Conservation (phyloP, 1,140 invertebrate species). For the Drosophila suzukii region DNA sequence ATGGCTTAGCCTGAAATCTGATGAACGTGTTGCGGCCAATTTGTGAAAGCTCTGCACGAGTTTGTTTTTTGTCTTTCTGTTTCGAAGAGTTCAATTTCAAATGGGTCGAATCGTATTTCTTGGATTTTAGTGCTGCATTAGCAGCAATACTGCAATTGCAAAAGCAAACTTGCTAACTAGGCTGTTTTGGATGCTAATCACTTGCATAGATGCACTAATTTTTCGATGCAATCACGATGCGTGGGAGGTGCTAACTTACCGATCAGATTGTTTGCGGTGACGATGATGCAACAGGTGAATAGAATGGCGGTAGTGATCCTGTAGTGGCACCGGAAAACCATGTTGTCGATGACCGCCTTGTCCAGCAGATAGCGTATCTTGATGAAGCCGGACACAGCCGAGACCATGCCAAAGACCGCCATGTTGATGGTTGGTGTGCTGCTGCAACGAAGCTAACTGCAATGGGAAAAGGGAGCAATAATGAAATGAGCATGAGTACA, state of each 20-base stretch:
- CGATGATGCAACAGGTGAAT: slow-evolving; percentile 94
- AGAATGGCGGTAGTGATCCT: slow-evolving; percentile 94
- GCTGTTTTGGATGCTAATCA: slow-evolving; percentile 39
- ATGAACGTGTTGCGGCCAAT: slow-evolving; percentile 52
- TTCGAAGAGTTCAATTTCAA: slow-evolving; percentile 40
- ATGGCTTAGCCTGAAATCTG: slow-evolving; percentile 57
- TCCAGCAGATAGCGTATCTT: slow-evolving; percentile 94
- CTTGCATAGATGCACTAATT: slow-evolving; percentile 61
- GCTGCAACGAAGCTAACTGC: slow-evolving; percentile 58
- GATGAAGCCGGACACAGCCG: slow-evolving; percentile 93
- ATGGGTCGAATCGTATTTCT: slow-evolving; percentile 1
- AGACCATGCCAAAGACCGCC: slow-evolving; percentile 92
- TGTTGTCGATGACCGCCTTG: slow-evolving; percentile 95
- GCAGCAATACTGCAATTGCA: slow-evolving; percentile 48
- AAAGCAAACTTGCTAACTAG: slow-evolving; percentile 26
- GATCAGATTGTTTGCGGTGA: slow-evolving; percentile 94
- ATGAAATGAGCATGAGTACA: slow-evolving; percentile 1
- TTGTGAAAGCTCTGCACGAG: slow-evolving; percentile 32
- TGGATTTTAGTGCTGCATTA: slow-evolving; percentile 39
- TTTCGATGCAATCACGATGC: neutral
- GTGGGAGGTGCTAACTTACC: slow-evolving; percentile 86
- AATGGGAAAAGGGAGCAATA: slow-evolving; percentile 12
- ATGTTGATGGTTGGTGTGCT: slow-evolving; percentile 85
- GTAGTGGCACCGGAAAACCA: slow-evolving; percentile 95
- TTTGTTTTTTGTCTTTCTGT: slow-evolving; percentile 2